phyloP scores from a whole-genome alignment of 2,113 vertebrate genomes.

The Lophura nycthemera region DNA sequence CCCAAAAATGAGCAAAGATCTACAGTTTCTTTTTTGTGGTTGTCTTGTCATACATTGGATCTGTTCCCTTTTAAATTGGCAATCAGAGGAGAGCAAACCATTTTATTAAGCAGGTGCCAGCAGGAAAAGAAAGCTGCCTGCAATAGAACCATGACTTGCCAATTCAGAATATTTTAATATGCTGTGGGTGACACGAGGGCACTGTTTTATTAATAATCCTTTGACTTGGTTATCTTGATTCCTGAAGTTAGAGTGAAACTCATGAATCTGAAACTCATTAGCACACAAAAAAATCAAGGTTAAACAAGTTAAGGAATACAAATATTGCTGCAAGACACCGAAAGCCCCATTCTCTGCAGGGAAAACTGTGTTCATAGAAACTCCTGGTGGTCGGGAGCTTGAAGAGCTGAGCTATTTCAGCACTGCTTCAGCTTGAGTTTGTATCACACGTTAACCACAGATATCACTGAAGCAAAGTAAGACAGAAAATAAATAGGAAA shows the following conservation, averaged over 20 bases:
- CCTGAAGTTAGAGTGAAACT: neutral
- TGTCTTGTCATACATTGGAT: neutral
- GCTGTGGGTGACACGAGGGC: neutral
- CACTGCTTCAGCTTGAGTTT: neutral
- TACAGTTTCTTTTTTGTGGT: neutral
- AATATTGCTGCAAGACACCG: neutral
- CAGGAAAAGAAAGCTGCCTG: neutral
- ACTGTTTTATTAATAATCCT: neutral
- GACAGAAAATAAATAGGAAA: neutral
- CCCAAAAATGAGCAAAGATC: rapidly evolving
- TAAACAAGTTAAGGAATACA: neutral
- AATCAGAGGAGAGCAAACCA: neutral
- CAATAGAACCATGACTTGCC: neutral
- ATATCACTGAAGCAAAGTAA: neutral
- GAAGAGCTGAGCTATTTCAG: neutral
- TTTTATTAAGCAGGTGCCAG: neutral
- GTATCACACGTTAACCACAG: neutral
- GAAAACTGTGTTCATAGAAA: neutral
- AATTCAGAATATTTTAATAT: neutral
- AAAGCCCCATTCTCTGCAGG: rapidly evolving
- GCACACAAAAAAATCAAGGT: neutral
- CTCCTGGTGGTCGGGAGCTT: neutral
- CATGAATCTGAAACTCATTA: neutral
- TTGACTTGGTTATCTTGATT: neutral
- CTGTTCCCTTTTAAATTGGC: neutral